These are phyloP conservation scores for Tetragnatha versicolor DNA, from an alignment of 1,140 invertebrate genomes.

Conservation along the genomic window DNA sequence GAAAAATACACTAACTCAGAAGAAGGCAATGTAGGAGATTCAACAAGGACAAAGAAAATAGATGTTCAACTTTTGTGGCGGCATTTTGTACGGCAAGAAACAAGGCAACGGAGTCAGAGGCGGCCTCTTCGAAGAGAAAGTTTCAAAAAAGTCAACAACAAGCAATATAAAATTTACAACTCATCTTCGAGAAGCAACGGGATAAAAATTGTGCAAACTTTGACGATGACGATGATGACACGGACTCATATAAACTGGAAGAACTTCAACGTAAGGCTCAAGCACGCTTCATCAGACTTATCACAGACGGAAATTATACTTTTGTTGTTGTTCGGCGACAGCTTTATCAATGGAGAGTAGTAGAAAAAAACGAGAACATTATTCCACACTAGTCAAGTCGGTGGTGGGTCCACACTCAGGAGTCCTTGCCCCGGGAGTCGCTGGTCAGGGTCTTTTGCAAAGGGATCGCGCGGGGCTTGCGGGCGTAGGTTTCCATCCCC, in stretches of 20 bases:
- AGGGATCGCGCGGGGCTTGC: background rate
- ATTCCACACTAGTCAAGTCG: no score
- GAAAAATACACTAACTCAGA: no score
- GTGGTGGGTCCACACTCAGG: no score
- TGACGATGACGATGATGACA: background rate
- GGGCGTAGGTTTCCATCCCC: slow-evolving; percentile 29
- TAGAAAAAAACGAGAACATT: no score
- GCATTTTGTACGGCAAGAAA: no score
- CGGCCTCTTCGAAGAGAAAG: no score
- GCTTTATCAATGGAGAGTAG: no score
- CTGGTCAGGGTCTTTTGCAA: background rate
- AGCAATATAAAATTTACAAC: slow-evolving; percentile 33
- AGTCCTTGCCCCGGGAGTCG: no score
- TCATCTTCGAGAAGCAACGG: slow-evolving; percentile 17
- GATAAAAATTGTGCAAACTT: slow-evolving; percentile 44
- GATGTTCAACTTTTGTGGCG: no score
- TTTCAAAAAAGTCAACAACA: slow-evolving; percentile 20
- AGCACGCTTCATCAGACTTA: background rate
- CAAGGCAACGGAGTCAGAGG: no score
- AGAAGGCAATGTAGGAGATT: no score
- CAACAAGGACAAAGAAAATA: no score
- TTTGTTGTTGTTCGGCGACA: background rate
- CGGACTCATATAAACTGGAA: slow-evolving; percentile 35
- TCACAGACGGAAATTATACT: slow-evolving; percentile 36
- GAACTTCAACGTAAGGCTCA: slow-evolving; percentile 38